phyloP scores from a whole-genome alignment of 2,888 invertebrate species.

The Atrina japonica region DNA sequence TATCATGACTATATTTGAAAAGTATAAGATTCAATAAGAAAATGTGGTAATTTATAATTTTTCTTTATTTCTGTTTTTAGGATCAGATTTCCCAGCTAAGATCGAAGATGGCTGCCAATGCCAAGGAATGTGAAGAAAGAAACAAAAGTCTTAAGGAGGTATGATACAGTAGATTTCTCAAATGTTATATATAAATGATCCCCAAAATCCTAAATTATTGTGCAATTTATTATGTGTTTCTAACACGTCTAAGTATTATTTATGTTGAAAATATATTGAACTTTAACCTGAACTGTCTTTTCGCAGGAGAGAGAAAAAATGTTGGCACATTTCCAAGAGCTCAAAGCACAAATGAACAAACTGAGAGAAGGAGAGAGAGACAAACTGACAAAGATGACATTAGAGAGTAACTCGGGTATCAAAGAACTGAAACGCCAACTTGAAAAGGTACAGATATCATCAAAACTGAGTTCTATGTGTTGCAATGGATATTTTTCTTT shows the following conservation, averaged over 20 bases:
- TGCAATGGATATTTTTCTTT: no score
- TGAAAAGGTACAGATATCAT: slow-evolving; percentile 72
- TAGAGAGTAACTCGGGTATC: slow-evolving; percentile 78
- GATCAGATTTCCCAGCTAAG: slow-evolving; percentile 78
- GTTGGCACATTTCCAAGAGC: slow-evolving; percentile 77
- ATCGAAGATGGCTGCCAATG: slow-evolving; percentile 77
- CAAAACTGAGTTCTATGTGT: no score
- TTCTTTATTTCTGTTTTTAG: slow-evolving; percentile 51
- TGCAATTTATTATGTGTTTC: not conserved
- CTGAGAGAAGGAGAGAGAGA: slow-evolving; percentile 77
- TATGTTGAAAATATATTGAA: not conserved
- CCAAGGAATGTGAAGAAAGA: slow-evolving; percentile 79
- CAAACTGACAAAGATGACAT: slow-evolving; percentile 78
- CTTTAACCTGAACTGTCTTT: no score
- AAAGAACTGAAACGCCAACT: slow-evolving; percentile 76
- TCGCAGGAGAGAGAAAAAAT: slow-evolving; percentile 78
- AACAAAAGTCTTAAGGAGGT: slow-evolving; percentile 79
- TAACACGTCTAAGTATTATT: not conserved
- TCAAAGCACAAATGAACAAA: slow-evolving; percentile 80
- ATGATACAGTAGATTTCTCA: slow-evolving; percentile 18
- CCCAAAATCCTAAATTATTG: not conserved
- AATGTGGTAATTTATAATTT: no score
- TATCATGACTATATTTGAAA: no score
- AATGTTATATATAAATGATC: no score
- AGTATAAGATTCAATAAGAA: no score